phyloP scores from a whole-genome alignment of 2,113 vertebrate species.

The Scatophagus argus region DNA sequence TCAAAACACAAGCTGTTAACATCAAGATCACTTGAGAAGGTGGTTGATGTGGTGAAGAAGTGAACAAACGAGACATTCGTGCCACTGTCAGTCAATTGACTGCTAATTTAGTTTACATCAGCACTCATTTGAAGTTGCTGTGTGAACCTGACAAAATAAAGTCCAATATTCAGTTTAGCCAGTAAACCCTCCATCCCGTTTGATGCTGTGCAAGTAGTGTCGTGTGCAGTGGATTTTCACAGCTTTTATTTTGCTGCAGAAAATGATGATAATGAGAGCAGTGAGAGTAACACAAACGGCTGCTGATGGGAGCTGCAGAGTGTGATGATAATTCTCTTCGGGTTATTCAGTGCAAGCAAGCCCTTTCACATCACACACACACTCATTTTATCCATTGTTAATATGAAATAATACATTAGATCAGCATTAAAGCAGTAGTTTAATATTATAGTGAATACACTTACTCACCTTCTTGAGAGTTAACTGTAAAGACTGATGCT shows the following conservation, averaged over 20 bases:
- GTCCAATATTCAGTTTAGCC: background rate
- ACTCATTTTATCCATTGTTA: background rate
- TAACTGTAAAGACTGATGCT: background rate
- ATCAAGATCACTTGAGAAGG: background rate
- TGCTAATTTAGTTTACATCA: too few species aligned
- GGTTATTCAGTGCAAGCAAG: background rate
- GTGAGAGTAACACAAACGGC: background rate
- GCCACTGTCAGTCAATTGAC: too few species aligned
- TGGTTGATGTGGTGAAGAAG: background rate
- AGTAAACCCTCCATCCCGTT: background rate
- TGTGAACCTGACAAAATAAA: background rate
- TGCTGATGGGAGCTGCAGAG: background rate
- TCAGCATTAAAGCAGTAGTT: background rate
- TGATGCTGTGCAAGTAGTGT: background rate
- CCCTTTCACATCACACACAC: background rate
- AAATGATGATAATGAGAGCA: background rate
- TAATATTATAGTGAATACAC: background rate
- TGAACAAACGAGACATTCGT: background rate
- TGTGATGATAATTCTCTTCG: background rate
- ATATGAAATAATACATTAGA: background rate
- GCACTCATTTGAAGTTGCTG: background rate
- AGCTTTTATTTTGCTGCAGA: background rate
- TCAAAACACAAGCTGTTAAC: background rate
- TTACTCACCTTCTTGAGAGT: background rate
- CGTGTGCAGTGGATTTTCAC: background rate